Conservation (phyloP, 1,140 invertebrate species). For the Lepidurus couesii region DNA sequence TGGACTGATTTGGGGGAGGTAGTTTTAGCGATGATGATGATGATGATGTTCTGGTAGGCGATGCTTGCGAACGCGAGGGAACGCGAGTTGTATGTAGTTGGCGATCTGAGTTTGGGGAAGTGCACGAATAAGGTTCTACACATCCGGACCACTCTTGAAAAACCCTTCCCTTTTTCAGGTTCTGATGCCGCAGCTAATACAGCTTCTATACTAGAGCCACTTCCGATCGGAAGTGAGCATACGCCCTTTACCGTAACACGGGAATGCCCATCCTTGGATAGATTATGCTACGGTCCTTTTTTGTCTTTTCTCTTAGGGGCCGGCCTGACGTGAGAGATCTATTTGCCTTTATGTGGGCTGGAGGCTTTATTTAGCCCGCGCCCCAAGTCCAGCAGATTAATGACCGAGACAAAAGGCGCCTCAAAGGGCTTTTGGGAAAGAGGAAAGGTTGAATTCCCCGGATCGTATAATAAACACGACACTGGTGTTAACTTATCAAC, state of each 20-base stretch:
- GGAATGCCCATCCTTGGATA: slow-evolving; percentile 21
- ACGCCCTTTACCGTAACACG: slow-evolving; percentile 18
- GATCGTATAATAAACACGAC: background rate
- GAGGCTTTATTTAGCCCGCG: slow-evolving; percentile 11
- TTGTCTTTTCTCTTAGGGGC: background rate
- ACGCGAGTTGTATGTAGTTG: background rate
- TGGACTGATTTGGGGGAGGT: too few species aligned
- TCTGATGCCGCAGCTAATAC: background rate
- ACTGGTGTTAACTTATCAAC: background rate
- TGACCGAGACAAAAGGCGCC: background rate
- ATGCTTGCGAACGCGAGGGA: background rate
- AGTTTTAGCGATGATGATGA: too few species aligned
- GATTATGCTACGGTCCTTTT: background rate
- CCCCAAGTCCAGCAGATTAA: slow-evolving; percentile 11
- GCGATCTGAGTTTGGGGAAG: background rate
- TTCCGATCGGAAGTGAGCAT: slow-evolving; percentile 21
- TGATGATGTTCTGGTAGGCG: background rate
- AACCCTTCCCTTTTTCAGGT: background rate
- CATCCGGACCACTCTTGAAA: background rate
- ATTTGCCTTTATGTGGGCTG: background rate
- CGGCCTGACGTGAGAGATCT: background rate
- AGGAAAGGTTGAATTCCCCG: background rate
- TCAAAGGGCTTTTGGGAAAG: background rate
- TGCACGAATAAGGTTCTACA: background rate
- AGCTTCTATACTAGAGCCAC: slow-evolving; percentile 1